phyloP scores from a whole-genome alignment of 2,113 vertebrate genomes.

The Grus americana region DNA sequence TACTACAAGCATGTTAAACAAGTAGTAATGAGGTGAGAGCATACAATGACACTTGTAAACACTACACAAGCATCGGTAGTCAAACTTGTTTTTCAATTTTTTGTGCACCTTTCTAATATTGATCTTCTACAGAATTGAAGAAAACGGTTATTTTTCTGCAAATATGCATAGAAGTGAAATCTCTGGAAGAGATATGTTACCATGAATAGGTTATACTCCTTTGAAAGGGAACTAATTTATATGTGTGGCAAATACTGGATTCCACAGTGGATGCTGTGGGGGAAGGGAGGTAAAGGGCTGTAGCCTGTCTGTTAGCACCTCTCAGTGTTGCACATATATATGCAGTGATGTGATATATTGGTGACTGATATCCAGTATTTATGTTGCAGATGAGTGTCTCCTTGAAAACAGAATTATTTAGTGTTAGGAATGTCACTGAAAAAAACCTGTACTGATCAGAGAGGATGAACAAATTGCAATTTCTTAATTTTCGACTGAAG shows the following conservation, averaged over 20 bases:
- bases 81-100: background rate
- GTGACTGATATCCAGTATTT: background rate
- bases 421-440: background rate
- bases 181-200: background rate
- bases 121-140: background rate
- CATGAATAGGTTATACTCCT: background rate
- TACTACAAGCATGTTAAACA: background rate
- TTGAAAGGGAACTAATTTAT: background rate
- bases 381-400: background rate
- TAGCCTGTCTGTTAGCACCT: background rate
- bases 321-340: rapidly evolving
- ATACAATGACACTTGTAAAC: background rate
- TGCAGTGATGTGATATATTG: background rate
- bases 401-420: background rate
- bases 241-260: background rate
- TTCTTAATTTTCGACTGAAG: background rate
- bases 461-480: background rate
- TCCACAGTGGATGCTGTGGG: background rate
- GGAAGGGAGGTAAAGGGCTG: background rate
- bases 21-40: background rate
- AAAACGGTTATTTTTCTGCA: background rate
- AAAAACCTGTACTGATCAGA: background rate
- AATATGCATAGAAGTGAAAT: background rate
- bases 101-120: background rate
- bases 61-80: background rate